Percentiles rank a stretch among this genome's conserved stretches.
phyloP scores from a whole-genome alignment of 2,113 vertebrate species.

The Thermophis baileyi region DNA sequence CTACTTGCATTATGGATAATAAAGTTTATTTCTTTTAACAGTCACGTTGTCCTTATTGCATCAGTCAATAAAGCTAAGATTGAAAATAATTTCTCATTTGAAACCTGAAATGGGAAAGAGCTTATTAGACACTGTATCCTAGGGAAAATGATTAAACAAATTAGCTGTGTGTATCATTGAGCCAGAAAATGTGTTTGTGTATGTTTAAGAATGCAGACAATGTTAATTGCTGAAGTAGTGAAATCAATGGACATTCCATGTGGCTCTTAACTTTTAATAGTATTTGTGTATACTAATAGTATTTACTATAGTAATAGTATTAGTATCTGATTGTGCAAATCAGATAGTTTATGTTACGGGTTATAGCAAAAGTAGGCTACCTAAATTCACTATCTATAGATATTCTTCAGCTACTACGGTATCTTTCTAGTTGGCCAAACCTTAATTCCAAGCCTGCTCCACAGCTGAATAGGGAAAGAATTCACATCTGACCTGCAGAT shows the following conservation, averaged over 20 bases:
- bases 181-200: not conserved
- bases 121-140: not conserved
- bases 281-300: not conserved
- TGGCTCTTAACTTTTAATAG: not conserved
- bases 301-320: not conserved
- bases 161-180: not conserved
- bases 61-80: not conserved
- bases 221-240: not conserved
- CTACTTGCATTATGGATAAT: not conserved
- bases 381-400: not conserved
- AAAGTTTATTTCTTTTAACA: not conserved
- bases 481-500: not conserved
- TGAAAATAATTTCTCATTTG: not conserved
- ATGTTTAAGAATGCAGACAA: not conserved
- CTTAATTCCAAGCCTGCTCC: not conserved
- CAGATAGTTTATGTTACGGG: not conserved
- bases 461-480: not conserved
- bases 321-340: not conserved
- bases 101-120: not conserved
- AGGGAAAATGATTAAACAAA: not conserved
- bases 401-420: not conserved
- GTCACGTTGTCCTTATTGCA: not conserved
- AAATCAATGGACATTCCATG: not conserved
- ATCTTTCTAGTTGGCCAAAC: not conserved
- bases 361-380: not conserved